phyloP scores from a whole-genome alignment of 2,113 vertebrate species.

The Saguinus imperator region DNA sequence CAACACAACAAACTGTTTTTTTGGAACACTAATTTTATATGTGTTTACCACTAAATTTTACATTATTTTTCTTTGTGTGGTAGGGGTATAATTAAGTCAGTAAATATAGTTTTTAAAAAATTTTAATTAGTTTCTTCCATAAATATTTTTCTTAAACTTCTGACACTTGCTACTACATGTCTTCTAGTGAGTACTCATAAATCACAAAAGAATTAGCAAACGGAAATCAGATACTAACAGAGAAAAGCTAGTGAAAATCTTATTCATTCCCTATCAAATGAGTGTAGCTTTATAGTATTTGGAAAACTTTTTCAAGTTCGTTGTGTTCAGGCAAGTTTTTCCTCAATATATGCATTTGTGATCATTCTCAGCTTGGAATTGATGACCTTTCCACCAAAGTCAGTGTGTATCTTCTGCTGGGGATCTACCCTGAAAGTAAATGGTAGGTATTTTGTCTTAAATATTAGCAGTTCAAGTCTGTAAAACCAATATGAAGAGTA shows the following conservation, averaged over 20 bases:
- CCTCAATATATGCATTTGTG: background rate
- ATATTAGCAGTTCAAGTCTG: background rate
- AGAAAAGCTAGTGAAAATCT: background rate
- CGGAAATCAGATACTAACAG: background rate
- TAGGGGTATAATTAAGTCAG: background rate
- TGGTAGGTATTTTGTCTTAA: background rate
- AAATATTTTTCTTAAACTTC: background rate
- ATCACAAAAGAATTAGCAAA: slow-evolving; percentile 9
- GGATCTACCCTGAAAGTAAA: background rate
- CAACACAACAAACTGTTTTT: background rate
- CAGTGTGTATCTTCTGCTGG: background rate
- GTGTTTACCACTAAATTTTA: background rate
- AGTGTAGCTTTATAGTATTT: background rate
- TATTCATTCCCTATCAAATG: background rate
- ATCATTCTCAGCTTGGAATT: background rate
- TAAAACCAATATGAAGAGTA: background rate
- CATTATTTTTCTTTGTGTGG: background rate
- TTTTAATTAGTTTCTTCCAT: background rate
- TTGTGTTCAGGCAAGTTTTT: background rate
- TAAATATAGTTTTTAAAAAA: background rate
- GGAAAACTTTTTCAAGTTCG: background rate
- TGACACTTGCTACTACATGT: background rate
- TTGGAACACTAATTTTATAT: background rate
- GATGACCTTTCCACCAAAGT: background rate
- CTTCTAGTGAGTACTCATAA: background rate